These are phyloP conservation scores for Acinonyx jubatus DNA, from an alignment of 2,113 vertebrate species.

Conservation along the genomic window DNA sequence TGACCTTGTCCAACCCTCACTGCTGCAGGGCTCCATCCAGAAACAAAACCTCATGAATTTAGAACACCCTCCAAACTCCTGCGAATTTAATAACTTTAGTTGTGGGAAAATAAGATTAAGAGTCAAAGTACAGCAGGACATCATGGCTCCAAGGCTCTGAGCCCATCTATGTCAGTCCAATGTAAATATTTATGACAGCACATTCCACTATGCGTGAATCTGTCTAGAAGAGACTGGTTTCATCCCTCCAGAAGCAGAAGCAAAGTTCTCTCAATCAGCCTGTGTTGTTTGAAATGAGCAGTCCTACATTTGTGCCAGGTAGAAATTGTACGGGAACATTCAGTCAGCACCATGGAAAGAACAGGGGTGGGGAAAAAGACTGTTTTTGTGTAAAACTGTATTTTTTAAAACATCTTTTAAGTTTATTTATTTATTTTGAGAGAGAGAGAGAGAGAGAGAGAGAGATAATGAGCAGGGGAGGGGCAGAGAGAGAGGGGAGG, in stretches of 20 bases:
- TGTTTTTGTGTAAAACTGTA: not conserved
- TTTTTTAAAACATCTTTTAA: not conserved
- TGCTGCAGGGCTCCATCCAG: slow-evolving; percentile 61
- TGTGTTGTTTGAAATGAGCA: slow-evolving; percentile 54
- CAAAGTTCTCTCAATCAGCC: slow-evolving; percentile 15
- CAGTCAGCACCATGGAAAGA: not conserved
- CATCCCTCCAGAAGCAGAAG: slow-evolving; percentile 30
- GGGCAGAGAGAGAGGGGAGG: too few species aligned
- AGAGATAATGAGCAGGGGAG: too few species aligned
- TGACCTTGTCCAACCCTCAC: slow-evolving; percentile 63
- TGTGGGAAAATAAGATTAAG: slow-evolving; percentile 67
- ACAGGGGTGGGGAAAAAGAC: not conserved
- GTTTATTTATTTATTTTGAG: too few species aligned
- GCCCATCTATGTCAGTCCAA: slow-evolving; percentile 65
- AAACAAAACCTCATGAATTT: slow-evolving; percentile 74
- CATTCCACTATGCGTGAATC: slow-evolving; percentile 63
- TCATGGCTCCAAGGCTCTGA: slow-evolving; percentile 47
- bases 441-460: too few species aligned
- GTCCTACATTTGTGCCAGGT: not conserved
- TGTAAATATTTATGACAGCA: slow-evolving; percentile 73
- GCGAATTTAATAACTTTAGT: slow-evolving; percentile 71
- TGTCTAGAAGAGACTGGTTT: slow-evolving; percentile 48
- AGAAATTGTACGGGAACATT: not conserved
- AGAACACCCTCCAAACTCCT: slow-evolving; percentile 74
- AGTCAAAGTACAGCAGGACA: slow-evolving; percentile 46